Base-by-base conservation (phyloP, 2,797 vertebrate species). In the Parauchenoglanis ngamensis region DNA sequence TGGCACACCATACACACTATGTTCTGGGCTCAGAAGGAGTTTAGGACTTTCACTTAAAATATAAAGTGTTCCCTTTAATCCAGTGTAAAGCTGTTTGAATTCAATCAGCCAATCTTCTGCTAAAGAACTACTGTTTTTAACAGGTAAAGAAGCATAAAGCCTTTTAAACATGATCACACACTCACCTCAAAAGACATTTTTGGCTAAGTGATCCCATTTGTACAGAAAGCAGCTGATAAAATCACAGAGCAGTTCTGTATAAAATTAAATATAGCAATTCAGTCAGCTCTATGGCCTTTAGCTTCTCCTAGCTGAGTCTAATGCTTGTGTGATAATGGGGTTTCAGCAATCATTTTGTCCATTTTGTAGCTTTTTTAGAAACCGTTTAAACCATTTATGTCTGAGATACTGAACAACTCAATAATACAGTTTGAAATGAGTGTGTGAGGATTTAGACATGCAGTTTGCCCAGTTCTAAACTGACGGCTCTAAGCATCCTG, bases 1-100 rank as follows among this genome's bases (percentile, higher is more conserved):
- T 92, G 88, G 90, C 79, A 65, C 17, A 81, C 75, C 13, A 77
- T 77, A 54, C n/a, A 77, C 49, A 31, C 19, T 57, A 57, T 23
- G 21, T 35, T 25, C 35, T 31, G n/a, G 7, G 17, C 52, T 56
- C 57, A n/a, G 21, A 23, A 77, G 25, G 7, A 31, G 13, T 54
- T 77, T 19, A 54, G 75, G n/a, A 77, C 13, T 7, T 28, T 31
- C 7, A 56, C 7, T 31, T 31, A 49, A 44, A 77, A 77, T 52
- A 54, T 77, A 77, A 31, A 25, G 21, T 61, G 31, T 46, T 81
- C 13, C 35, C 35, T 46, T 63, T 61, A 40, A 61, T 61, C 6
- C 4, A 80, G 12, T 40, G 2, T 40, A 80, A 40, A 61, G 52
- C 54, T 79, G 28, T 54, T 15, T 56, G 10, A 61, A 25, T 61